Conservation (phyloP, 2,797 vertebrate species). For the Jordanella pulchra region DNA sequence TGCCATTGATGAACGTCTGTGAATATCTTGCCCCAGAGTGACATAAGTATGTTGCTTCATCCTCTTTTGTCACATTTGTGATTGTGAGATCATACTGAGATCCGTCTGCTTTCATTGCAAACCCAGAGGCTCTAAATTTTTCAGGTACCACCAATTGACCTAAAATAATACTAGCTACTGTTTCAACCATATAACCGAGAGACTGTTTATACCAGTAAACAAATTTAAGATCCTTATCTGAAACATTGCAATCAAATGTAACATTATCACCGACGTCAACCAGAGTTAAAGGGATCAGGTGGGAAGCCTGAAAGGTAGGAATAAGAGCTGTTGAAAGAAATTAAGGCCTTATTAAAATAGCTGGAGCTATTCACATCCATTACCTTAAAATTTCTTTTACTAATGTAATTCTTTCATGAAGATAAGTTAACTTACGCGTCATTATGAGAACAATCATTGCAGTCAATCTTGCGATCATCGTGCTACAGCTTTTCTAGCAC, state of each 20-base stretch:
- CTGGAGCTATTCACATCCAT: neutral
- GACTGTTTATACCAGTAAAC: constrained; percentile 23
- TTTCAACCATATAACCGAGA: constrained; percentile 16
- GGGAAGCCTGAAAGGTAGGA: neutral
- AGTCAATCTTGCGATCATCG: constrained; percentile 16
- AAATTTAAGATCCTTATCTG: fast-evolving
- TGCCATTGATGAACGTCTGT: fast-evolving
- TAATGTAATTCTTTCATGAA: neutral
- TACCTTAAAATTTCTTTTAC: neutral
- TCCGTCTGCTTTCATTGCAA: fast-evolving
- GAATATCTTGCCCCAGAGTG: neutral
- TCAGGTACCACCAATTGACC: fast-evolving
- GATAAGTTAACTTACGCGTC: constrained; percentile 15
- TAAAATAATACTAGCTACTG: fast-evolving
- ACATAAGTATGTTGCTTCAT: constrained; percentile 57
- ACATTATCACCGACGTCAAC: constrained; percentile 17
- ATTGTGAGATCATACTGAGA: constrained; percentile 10
- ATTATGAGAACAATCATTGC: constrained; percentile 11
- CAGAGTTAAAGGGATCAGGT: neutral
- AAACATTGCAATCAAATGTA: neutral
- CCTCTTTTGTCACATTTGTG: constrained; percentile 25
- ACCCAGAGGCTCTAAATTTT: neutral
- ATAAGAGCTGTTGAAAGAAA: constrained; percentile 17
- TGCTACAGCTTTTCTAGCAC: neutral
- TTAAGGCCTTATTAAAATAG: neutral